A percentile compares a stretch with the other conserved stretches of the same genome.
Evolutionary conservation across 2,797 vertebrate genomes (phyloP).

Genomic region (Australoheros facetus): DNA sequence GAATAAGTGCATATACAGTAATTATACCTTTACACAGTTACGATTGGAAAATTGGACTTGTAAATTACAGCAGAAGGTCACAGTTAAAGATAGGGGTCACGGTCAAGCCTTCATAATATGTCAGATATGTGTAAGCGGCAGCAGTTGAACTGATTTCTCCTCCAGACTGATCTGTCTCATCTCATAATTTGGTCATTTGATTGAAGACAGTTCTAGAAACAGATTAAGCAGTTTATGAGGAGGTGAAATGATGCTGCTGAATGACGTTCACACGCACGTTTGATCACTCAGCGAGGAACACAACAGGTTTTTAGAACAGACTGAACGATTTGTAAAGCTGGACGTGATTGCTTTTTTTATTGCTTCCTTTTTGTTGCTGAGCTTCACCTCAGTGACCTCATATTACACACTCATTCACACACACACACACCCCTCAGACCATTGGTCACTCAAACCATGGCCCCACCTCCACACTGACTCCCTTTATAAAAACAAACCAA

Average conservation of each 20-base stretch:
- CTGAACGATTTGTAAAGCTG: slow-evolving; percentile 4
- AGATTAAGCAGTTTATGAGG: background rate
- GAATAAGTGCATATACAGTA: background rate
- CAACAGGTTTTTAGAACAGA: background rate
- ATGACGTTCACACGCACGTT: background rate
- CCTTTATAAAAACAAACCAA: slow-evolving; percentile 71
- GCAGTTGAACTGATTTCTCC: background rate
- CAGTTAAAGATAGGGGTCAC: background rate
- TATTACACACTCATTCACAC: slow-evolving; percentile 21
- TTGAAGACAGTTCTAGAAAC: background rate
- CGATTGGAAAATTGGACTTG: background rate
- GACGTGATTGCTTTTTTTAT: slow-evolving; percentile 15
- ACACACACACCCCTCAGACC: slow-evolving; percentile 32
- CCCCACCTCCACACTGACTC: slow-evolving; percentile 41
- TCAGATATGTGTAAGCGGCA: background rate
- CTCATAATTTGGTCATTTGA: background rate
- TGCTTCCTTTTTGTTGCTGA: slow-evolving; percentile 46
- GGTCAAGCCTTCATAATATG: background rate
- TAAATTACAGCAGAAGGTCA: background rate
- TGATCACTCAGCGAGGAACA: background rate
- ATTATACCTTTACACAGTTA: background rate
- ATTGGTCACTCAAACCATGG: slow-evolving; percentile 68
- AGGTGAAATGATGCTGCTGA: background rate
- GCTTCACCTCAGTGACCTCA: slow-evolving; percentile 41
- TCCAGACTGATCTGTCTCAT: background rate